Evolutionary conservation across 2,888 invertebrate species (phyloP), one percentile per base, ranked within the genome.

Genomic region (Limulus polyphemus): DNA sequence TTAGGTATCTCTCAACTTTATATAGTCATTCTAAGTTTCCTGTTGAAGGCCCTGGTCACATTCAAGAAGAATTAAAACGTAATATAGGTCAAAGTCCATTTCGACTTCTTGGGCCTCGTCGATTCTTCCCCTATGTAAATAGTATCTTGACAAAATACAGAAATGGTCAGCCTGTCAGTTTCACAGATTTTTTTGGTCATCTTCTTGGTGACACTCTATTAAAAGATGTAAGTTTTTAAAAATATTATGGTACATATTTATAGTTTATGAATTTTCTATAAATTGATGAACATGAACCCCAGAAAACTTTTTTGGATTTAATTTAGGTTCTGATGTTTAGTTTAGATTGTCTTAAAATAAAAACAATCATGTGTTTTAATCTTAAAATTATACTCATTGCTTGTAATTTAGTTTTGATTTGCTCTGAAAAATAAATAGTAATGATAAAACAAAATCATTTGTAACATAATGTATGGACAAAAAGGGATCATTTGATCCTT

Each of bases 131-230:
- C 16, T 76, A 76, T 65, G 65, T 74, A 51, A 71, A 72, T 17
- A 67, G 69, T 49, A 75, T 78, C 56, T 68, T 75, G 55, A 67
- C 70, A 65, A 78, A 79, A 67, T 69, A 74, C 11, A 70, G 71
- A 51, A 69, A 69, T 50, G 78, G 78, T 0, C 78, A 78, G 59
- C 79, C 78, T 13, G 75, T 78, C 67, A 76, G 76, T 66, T 78
- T 78, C 68, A 78, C 78, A 2, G 79, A 79, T 68, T 75, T 78
- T 68, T 79, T 78, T 67, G 78, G 78, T 5, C 75, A 76, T 64
- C 71, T 78, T 63, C 72, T 79, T 10, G 78, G 77, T 12, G 78
- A 78, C 66, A 76, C 76, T 1, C 69, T 79, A 10, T 68, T 78
- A 5, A 73, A 72, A 67, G 74, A 72, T 65, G 78, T 78, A 72